Base-by-base conservation (phyloP, 2,797 vertebrate species). In the Crenichthys baileyi region DNA sequence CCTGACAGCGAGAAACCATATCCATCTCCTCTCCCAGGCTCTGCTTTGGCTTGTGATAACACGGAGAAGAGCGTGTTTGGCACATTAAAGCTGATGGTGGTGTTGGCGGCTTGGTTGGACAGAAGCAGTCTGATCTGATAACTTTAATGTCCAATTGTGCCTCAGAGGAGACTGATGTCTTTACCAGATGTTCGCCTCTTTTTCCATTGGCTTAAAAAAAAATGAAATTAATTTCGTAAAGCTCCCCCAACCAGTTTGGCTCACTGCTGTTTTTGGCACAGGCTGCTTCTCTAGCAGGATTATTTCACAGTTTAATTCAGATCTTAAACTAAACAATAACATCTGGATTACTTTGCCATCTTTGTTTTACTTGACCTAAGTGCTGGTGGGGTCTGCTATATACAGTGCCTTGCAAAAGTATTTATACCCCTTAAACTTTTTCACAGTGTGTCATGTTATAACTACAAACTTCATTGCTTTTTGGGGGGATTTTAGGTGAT, bases 121-220 rank as follows among this genome's bases (percentile, higher is more conserved):
- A 70, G 48, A 75, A 80, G 44, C 48, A 55, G 55, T 50, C 61
- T 65, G 68, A 73, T 82, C 83, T 87, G 89, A 83, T 86, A 91
- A 90, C 84, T 91, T 94, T 92, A 85, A 91, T 89, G 90, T 90
- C 89, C 77, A 75, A 74, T 74, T 87, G 88, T 90, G 87, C 88
- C 89, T 91, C 88, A 85, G 89, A 91, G 89, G 87, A 90, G 88
- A 89, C 83, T 78, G 77, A 92, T 93, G 88, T 85, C 86, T 93
- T 91, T 85, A 91, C 86, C 93, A 94, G 92, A 94, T 94, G 94
- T 91, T 92, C 84, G 78, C 85, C 86, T 89, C 84, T 92, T 76
- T 89, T 93, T 94, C 92, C 92, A 92, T 92, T 92, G 91, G 87
- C 83, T 83, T 86, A 87, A 86, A 87, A 90, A 89, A 90, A 84